Evolutionary conservation across 2,113 vertebrate genomes (phyloP).

Genomic region (Antechinus flavipes): DNA sequence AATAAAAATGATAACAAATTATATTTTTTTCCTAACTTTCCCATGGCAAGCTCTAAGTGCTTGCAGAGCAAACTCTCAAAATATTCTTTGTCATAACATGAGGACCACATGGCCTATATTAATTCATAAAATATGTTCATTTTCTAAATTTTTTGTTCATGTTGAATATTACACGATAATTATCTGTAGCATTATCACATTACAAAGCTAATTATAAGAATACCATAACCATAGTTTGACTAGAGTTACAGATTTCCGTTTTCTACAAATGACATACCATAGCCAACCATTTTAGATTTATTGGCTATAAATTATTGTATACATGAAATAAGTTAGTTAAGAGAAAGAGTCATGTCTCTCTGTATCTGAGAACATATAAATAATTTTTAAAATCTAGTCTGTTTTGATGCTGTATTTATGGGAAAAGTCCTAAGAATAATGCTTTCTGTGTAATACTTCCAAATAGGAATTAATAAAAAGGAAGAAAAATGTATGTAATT

Average conservation of each 20-base stretch:
- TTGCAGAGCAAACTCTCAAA: slow-evolving; percentile 65
- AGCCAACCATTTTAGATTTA: slow-evolving; percentile 72
- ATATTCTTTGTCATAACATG: slow-evolving; percentile 59
- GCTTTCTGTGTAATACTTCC: neutral
- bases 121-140: slow-evolving; percentile 69
- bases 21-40: slow-evolving; percentile 30
- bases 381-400: slow-evolving; percentile 19
- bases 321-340: slow-evolving; percentile 76
- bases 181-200: slow-evolving; percentile 67
- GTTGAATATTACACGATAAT: slow-evolving; percentile 66
- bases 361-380: slow-evolving; percentile 55
- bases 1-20: slow-evolving; percentile 5
- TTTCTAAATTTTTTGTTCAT: slow-evolving; percentile 71
- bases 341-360: slow-evolving; percentile 73
- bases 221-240: slow-evolving; percentile 52
- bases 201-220: slow-evolving; percentile 70
- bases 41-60: slow-evolving; percentile 45
- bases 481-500: slow-evolving; percentile 39
- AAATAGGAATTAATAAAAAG: slow-evolving; percentile 47
- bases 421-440: neutral
- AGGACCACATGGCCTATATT: slow-evolving; percentile 67
- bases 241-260: slow-evolving; percentile 68
- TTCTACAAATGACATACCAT: slow-evolving; percentile 67
- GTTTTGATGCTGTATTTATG: neutral
- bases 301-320: slow-evolving; percentile 73